phyloP scores from a whole-genome alignment of 2,113 vertebrate genomes.

The Pholis gunnellus region DNA sequence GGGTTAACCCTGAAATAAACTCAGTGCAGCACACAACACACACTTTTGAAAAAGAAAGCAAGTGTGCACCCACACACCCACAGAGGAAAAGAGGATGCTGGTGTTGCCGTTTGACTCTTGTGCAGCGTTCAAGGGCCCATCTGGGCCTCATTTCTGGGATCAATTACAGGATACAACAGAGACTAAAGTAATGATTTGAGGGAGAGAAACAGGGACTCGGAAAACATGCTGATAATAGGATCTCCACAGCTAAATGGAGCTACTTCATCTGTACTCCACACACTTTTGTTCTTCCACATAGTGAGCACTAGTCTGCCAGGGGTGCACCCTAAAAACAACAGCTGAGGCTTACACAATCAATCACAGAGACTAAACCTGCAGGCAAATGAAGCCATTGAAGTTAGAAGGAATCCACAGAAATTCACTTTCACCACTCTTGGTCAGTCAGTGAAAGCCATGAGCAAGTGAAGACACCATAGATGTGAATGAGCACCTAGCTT shows the following conservation, averaged over 20 bases:
- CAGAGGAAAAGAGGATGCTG: constrained; percentile 72
- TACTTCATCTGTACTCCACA: constrained; percentile 23
- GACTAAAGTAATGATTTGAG: constrained; percentile 73
- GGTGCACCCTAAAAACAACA: constrained; percentile 34
- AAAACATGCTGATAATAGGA: constrained; percentile 39
- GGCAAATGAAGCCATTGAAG: background rate
- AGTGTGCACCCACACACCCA: constrained; percentile 26
- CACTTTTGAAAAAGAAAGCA: constrained; percentile 23
- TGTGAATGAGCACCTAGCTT: constrained; percentile 5
- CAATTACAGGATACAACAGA: constrained; percentile 80
- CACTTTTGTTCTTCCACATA: background rate
- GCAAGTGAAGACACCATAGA: background rate
- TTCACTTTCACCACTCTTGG: constrained; percentile 21
- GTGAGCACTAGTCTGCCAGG: background rate
- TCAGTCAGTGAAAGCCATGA: background rate
- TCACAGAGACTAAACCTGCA: constrained; percentile 10
- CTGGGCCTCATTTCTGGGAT: constrained; percentile 78
- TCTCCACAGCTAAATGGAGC: constrained; percentile 21
- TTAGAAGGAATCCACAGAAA: constrained; percentile 19
- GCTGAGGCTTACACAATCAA: constrained; percentile 36
- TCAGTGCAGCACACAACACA: constrained; percentile 1
- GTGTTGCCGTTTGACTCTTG: constrained; percentile 71
- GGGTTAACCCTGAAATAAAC: constrained; percentile 72
- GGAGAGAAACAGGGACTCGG: constrained; percentile 22
- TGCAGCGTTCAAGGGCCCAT: constrained; percentile 68